These are phyloP conservation scores for Micropterix aruncella DNA, from an alignment of 2,888 invertebrate genomes.

Conservation along the genomic window DNA sequence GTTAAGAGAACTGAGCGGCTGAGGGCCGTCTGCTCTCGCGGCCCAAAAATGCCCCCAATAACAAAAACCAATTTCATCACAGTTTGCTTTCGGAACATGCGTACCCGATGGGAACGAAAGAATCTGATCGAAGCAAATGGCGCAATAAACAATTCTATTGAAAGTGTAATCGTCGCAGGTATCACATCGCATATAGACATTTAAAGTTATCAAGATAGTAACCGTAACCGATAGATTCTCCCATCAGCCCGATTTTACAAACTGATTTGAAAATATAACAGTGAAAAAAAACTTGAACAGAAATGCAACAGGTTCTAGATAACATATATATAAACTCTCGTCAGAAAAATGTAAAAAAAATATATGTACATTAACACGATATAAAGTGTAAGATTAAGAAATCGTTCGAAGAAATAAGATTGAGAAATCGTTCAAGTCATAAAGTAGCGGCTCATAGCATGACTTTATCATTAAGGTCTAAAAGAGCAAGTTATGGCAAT, in stretches of 20 bases:
- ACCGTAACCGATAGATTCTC: not conserved
- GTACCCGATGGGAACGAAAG: too few relatives aligned
- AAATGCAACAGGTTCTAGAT: conserved; percentile 1
- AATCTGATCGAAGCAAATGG: too few relatives aligned
- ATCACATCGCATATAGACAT: not conserved
- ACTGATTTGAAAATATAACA: not conserved
- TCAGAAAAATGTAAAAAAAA: conserved; percentile 18
- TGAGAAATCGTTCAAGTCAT: too few relatives aligned
- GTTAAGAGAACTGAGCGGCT: not conserved
- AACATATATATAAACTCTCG: conserved; percentile 18
- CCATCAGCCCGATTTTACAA: not conserved
- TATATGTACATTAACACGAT: not conserved
- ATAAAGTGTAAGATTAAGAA: not conserved
- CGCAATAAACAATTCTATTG: too few relatives aligned
- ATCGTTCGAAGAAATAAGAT: conserved; percentile 12
- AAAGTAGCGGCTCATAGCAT: too few relatives aligned
- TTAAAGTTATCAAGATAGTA: not conserved
- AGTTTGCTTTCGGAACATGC: too few relatives aligned
- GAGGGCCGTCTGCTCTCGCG: too few relatives aligned
- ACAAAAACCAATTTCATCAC: too few relatives aligned
- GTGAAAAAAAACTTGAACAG: conserved; percentile 1
- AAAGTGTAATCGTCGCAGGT: too few relatives aligned
- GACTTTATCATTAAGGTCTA: too few relatives aligned
- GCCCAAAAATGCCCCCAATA: too few relatives aligned
- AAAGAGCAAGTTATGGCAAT: conserved; percentile 29